Base-by-base conservation (phyloP, 2,113 vertebrate genomes). In the Grallaria varia region DNA sequence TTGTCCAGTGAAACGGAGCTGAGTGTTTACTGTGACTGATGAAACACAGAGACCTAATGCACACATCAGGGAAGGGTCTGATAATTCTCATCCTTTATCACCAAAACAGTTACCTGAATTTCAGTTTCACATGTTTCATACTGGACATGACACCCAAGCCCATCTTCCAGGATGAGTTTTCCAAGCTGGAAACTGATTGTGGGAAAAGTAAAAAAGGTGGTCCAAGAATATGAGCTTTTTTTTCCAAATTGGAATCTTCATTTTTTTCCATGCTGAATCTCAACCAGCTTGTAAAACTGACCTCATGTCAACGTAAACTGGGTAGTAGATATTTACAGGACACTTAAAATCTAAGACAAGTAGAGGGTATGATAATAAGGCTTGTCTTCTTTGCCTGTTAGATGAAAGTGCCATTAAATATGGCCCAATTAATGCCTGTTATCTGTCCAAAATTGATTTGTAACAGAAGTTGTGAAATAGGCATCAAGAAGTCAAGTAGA, bases 401-500 rank as follows among this genome's bases (percentile, higher is more conserved):
- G 93, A 90, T 96, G 52, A 86, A 96, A 89, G 67, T 74, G 92
- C 86, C 94, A 92, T 97, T 95, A 95, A 93, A 71, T 92, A 77
- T 9, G 4, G 47, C 86, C 94, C 90, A 95, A 71, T 97, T 97
- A 96, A 92, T 96, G 94, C 89, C 74, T 96, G 39, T 97, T 96
- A 95, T 92, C 83, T 95, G 50, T 67, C 86, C 87, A 89, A 95
- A 96, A 97, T 97, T 92, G 95, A 97, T 97, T 97, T 92, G 92
- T 87, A 90, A 93, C 93, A 90, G 95, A 89, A 93, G 72, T 95
- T 84, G 83, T 90, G 92, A 92, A 96, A 56, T 71, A 71, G 68
- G 27, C 90, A 63, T 86, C 64, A 86, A 84, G 72, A 95, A 95
- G 44, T 68, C 78, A 91, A 94, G 55, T 50, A 75, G 30, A 84